Percentiles rank a stretch among this genome's conserved stretches.
Evolutionary conservation across 2,797 vertebrate genomes (phyloP).

Genomic region (Pangasius djambal): DNA sequence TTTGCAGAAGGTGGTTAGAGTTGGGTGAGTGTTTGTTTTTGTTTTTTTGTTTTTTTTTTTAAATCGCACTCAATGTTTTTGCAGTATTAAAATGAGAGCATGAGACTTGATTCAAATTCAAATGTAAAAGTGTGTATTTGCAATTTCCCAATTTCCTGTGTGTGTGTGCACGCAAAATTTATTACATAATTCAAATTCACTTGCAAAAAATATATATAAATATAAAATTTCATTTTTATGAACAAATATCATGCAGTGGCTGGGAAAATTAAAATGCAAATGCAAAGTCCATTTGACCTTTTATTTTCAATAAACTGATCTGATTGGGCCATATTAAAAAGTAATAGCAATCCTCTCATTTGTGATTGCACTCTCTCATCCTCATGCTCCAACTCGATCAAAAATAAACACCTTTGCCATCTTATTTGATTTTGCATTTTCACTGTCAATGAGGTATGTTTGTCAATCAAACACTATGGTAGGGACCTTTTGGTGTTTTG

Average conservation of each 20-base stretch:
- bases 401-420: not conserved
- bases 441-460: not conserved
- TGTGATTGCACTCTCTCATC: not conserved
- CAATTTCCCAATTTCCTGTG: not conserved
- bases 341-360: not conserved
- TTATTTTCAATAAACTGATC: not conserved
- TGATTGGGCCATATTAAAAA: not conserved
- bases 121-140: not conserved
- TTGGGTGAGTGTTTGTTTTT: constrained; percentile 12
- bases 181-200: too few relatives aligned
- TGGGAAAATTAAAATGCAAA: not conserved
- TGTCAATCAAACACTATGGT: not conserved
- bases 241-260: not conserved
- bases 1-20: not conserved
- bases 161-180: not conserved
- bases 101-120: not conserved
- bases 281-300: not conserved
- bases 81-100: not conserved
- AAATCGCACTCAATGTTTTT: not conserved
- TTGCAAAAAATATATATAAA: too few relatives aligned
- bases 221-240: too few relatives aligned
- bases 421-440: not conserved
- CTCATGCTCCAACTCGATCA: not conserved
- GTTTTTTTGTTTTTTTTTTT: not conserved
- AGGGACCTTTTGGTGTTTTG: not conserved